phyloP scores from a whole-genome alignment of 2,888 invertebrate genomes.

The Cacoxenus indagator region DNA sequence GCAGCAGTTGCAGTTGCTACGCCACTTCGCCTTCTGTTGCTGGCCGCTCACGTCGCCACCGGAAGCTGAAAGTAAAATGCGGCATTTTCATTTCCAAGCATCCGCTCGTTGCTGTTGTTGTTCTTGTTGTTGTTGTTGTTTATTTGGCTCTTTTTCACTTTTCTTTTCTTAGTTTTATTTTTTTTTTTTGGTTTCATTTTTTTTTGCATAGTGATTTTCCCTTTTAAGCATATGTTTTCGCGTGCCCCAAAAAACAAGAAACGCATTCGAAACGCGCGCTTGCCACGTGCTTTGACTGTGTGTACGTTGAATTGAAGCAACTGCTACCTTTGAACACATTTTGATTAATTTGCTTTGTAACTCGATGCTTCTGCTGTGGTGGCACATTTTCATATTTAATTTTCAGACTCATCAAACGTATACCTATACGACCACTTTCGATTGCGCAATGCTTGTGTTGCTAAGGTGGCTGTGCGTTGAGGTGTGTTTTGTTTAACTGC shows the following conservation, averaged over 20 bases:
- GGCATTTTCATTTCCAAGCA: constrained; percentile 44
- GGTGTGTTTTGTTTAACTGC: neutral
- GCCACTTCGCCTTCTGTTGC: neutral
- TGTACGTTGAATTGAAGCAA: constrained; percentile 61
- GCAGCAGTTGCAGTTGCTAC: neutral
- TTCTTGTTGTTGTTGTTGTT: constrained; percentile 3
- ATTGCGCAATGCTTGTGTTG: neutral
- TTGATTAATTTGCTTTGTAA: constrained; percentile 50
- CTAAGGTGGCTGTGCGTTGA: neutral
- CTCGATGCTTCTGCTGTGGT: constrained; percentile 41
- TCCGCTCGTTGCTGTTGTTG: constrained; percentile 44
- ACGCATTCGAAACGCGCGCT: neutral
- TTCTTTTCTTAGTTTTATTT: constrained; percentile 28
- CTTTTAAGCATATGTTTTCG: constrained; percentile 32
- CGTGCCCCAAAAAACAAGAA: neutral
- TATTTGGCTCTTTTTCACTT: constrained; percentile 52
- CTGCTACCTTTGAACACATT: constrained; percentile 39
- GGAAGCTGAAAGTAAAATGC: constrained; percentile 45
- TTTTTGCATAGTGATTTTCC: constrained; percentile 11
- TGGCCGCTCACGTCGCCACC: constrained; percentile 27
- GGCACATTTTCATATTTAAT: constrained; percentile 37
- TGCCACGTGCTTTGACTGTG: constrained; percentile 48
- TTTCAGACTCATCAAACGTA: neutral
- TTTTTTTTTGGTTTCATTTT: constrained; percentile 10
- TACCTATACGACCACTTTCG: too few species aligned